Conservation (phyloP, 2,113 vertebrate genomes). For the Labrus mixtus region DNA sequence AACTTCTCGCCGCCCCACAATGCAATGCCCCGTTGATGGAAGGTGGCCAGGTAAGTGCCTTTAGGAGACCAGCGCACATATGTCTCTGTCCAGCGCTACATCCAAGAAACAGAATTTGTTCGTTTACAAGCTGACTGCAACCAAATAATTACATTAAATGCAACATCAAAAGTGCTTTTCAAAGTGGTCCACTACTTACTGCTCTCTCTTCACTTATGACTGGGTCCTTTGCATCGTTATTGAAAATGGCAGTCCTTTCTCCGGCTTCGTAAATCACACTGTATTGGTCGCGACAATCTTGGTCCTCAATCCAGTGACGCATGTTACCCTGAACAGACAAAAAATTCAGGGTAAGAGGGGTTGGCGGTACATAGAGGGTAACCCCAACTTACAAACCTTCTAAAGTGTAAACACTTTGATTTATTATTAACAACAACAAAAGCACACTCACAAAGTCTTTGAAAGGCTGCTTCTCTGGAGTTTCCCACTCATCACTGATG, state of each 20-base stretch:
- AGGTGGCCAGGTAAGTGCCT: conserved; percentile 96
- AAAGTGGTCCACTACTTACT: conserved; percentile 78
- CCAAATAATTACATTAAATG: too few relatives aligned
- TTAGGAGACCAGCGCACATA: conserved; percentile 98
- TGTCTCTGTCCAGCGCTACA: conserved; percentile 97
- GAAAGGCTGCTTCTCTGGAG: conserved; percentile 97
- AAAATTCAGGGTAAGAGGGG: neutral
- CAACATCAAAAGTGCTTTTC: neutral
- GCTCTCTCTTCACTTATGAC: conserved; percentile 93
- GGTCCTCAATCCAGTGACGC: conserved; percentile 96
- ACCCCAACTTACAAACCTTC: too few relatives aligned
- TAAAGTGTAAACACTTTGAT: too few relatives aligned
- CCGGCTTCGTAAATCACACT: conserved; percentile 99
- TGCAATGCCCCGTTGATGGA: conserved; percentile 96
- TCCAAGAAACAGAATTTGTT: conserved; percentile 6
- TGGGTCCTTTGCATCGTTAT: conserved; percentile 95
- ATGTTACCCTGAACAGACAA: conserved; percentile 88
- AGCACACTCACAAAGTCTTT: conserved; percentile 93
- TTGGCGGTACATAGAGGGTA: neutral
- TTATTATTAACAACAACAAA: neutral
- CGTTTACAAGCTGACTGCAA: neutral
- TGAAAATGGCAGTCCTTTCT: conserved; percentile 94
- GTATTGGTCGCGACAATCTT: conserved; percentile 97
- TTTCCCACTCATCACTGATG: conserved; percentile 97
- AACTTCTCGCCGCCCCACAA: conserved; percentile 99